Conservation (phyloP, 2,888 invertebrate genomes). For the Amaurobius ferox region DNA sequence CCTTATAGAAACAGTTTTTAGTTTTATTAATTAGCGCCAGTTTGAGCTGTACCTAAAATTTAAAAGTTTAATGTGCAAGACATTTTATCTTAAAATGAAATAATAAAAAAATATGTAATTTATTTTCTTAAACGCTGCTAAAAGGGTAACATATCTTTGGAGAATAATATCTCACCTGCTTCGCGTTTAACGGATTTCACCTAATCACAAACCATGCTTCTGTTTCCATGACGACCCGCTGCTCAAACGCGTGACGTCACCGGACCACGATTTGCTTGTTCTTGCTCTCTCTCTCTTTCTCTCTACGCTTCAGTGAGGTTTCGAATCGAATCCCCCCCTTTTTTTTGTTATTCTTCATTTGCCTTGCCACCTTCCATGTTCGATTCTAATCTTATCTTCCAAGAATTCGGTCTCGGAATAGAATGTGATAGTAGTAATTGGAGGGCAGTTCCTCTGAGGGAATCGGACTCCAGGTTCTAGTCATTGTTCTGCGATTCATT, state of each 20-base stretch:
- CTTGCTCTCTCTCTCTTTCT: not conserved
- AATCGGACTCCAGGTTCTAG: not conserved
- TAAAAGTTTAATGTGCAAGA: too few species aligned
- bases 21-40: too few species aligned
- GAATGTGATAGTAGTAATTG: not conserved
- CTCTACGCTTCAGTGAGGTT: not conserved
- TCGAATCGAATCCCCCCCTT: not conserved
- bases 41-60: too few species aligned
- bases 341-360: conserved; percentile 9
- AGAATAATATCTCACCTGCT: not conserved
- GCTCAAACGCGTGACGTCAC: conserved; percentile 1
- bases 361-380: not conserved
- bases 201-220: not conserved
- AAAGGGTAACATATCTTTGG: too few species aligned
- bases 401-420: not conserved
- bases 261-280: conserved; percentile 2
- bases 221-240: not conserved
- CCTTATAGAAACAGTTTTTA: too few species aligned
- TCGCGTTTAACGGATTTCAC: conserved; percentile 11
- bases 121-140: too few species aligned
- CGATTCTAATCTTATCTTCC: not conserved
- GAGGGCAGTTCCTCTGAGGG: not conserved
- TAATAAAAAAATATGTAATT: too few species aligned
- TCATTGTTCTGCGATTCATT: not conserved
- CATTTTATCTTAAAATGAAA: too few species aligned